Percentiles rank a stretch among this genome's conserved stretches.
Evolutionary conservation across 2,888 invertebrate species (phyloP).

Genomic region (Himalopsyche kuldschensis): DNA sequence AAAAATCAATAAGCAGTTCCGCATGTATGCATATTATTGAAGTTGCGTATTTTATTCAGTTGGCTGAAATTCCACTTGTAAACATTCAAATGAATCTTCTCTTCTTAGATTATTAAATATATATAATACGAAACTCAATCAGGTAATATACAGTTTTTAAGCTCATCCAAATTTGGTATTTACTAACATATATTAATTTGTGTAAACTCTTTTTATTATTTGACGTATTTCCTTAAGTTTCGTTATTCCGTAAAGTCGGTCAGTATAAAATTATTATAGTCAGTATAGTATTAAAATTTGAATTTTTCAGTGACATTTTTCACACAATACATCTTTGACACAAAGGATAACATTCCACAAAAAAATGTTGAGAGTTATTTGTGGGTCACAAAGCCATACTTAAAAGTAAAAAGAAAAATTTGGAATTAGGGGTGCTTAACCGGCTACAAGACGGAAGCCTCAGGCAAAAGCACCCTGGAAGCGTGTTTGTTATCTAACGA

Average conservation of each 20-base stretch:
- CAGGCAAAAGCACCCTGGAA: neutral
- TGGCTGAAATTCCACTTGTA: neutral
- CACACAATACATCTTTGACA: too few species aligned
- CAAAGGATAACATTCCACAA: too few species aligned
- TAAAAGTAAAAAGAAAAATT: neutral
- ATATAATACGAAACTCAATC: too few species aligned
- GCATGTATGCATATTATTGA: neutral
- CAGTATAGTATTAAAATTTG: too few species aligned
- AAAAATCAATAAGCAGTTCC: neutral
- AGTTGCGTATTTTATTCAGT: neutral
- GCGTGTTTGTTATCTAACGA: neutral
- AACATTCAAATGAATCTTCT: neutral
- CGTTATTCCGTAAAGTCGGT: too few species aligned
- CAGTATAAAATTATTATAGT: too few species aligned
- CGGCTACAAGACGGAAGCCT: neutral
- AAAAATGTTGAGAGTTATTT: neutral
- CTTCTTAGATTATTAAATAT: neutral
- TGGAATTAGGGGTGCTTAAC: neutral
- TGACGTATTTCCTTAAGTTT: too few species aligned
- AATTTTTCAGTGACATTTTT: too few species aligned
- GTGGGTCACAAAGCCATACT: neutral
- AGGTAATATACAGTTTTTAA: too few species aligned
- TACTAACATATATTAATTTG: too few species aligned
- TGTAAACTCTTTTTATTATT: too few species aligned
- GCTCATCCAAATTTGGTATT: too few species aligned